Evolutionary conservation across 2,113 vertebrate species (phyloP).

Genomic region (Apaloderma vittatum): DNA sequence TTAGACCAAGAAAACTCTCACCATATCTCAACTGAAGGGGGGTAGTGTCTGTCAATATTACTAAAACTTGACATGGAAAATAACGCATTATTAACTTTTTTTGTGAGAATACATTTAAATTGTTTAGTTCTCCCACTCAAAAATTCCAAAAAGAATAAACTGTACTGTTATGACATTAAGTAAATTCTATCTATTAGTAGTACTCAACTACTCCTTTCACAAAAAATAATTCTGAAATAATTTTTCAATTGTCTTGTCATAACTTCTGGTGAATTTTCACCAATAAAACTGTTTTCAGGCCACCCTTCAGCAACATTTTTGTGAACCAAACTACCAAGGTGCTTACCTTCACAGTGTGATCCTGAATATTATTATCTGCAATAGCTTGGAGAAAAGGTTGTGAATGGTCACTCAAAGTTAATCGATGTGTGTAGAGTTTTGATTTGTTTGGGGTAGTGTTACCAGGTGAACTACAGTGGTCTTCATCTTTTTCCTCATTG

Average conservation of each 20-base stretch:
- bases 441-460: slow-evolving; percentile 91
- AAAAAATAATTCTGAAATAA: neutral
- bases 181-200: neutral
- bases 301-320: neutral
- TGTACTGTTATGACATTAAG: neutral
- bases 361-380: slow-evolving; percentile 95
- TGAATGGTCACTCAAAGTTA: slow-evolving; percentile 91
- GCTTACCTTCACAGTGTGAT: slow-evolving; percentile 95
- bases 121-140: neutral
- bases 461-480: slow-evolving; percentile 94
- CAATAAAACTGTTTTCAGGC: neutral
- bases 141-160: neutral
- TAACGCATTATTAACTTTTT: neutral
- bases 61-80: neutral
- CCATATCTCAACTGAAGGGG: neutral
- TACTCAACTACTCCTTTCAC: neutral
- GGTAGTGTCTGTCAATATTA: neutral
- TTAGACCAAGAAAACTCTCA: neutral
- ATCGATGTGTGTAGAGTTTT: slow-evolving; percentile 86
- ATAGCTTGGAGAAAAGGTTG: slow-evolving; percentile 97
- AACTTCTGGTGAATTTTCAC: neutral
- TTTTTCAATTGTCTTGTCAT: neutral
- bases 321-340: neutral
- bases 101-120: neutral
- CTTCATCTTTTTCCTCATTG: slow-evolving; percentile 99